Base-by-base conservation (phyloP, 2,797 vertebrate species). In the Spinus pinus region DNA sequence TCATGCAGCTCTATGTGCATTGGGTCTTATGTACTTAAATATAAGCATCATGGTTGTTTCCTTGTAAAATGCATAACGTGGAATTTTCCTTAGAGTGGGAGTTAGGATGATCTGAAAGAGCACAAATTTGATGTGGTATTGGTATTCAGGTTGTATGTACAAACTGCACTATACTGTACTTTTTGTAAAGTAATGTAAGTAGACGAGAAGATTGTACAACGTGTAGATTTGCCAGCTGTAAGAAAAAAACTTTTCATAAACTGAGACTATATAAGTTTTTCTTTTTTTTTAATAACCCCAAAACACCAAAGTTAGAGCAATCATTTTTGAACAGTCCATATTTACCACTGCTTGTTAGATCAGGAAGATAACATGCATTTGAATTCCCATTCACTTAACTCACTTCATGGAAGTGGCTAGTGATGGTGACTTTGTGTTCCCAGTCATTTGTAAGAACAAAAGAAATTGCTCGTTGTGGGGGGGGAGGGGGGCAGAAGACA, bases 231-330 rank as follows among this genome's bases (percentile, higher is more conserved):
- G 84, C 95, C 86, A 93, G 51, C 84, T 89, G 94, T 81, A 95
- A 95, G 94, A 94, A 88, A 87, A 80, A 88, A 73, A n/a, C 8
- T 86, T 94, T 96, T 97, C 96, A 91, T 96, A 94, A 93, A 46
- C 69, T 94, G 50, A 95, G 94, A 93, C 81, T 90, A 95, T 94
- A 87, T 93, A 86, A 67, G 46, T 78, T 92, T 96, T 96, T 44
- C 50, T 42, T 65, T 83, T 79, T 93, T 84, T 74, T 41, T 2
- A 87, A 42, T 86, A 90, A 71, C 77, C 77, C 86, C 80, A 62
- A 90, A 97, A 93, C 95, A 97, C 96, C 97, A 97, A 98, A 97
- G 97, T 93, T 88, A 83, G 58, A 95, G 60, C 89, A 81, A 85
- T 92, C 77, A 67, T 93, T 95, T 90, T 94, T 35, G 93, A 93